Evolutionary conservation across 2,888 invertebrate genomes (phyloP).

Genomic region (Cephonodes hylas): DNA sequence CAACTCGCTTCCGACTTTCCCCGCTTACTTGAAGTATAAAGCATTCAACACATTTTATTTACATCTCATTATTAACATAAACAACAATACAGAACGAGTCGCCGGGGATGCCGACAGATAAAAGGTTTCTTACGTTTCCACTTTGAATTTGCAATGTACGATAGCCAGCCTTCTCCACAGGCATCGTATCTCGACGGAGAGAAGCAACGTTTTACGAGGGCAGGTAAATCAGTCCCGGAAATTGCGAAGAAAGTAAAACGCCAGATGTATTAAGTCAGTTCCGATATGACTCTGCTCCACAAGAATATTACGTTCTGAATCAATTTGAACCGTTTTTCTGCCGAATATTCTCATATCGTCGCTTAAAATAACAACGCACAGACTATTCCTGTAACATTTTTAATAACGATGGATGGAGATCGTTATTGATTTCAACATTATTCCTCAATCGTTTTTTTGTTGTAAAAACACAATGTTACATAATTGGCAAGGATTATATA

Average conservation of each 20-base stretch:
- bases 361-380: background rate
- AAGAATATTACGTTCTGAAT: background rate
- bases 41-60: background rate
- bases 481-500: too few relatives aligned
- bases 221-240: slow-evolving; percentile 32
- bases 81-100: too few relatives aligned
- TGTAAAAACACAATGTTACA: background rate
- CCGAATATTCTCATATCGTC: background rate
- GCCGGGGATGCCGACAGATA: too few relatives aligned
- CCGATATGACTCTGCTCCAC: background rate
- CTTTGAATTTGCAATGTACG: background rate
- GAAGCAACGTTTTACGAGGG: slow-evolving; percentile 37
- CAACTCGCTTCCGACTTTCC: too few relatives aligned
- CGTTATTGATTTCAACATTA: background rate
- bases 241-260: slow-evolving; percentile 10
- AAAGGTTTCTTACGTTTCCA: background rate
- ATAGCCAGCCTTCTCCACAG: background rate
- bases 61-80: background rate
- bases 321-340: background rate
- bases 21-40: too few relatives aligned
- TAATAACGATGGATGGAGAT: background rate
- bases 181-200: slow-evolving; percentile 13
- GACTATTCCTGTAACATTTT: background rate
- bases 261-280: background rate
- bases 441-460: background rate